These are phyloP conservation scores for Belonocnema kinseyi DNA, from an alignment of 1,140 invertebrate species.

Conservation along the genomic window DNA sequence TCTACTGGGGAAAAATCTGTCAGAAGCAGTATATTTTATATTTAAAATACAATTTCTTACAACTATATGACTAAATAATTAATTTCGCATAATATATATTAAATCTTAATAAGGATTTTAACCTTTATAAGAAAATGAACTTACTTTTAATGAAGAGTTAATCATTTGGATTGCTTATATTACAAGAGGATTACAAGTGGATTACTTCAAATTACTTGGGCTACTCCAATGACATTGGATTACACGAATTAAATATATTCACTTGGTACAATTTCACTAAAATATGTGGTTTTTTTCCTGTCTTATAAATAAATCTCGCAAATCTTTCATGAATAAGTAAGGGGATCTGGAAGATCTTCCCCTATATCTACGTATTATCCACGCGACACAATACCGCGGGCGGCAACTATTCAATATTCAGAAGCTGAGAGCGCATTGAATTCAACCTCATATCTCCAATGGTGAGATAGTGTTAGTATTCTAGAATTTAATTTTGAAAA, in stretches of 20 bases:
- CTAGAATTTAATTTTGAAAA: not conserved
- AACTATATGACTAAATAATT: too few relatives aligned
- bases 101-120: too few relatives aligned
- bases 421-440: conserved; percentile 13
- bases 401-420: conserved; percentile 1
- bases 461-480: conserved; percentile 1
- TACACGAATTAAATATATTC: not conserved
- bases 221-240: too few relatives aligned
- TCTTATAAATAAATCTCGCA: not conserved
- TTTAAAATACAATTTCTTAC: too few relatives aligned
- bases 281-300: not conserved
- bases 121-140: too few relatives aligned
- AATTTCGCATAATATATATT: too few relatives aligned
- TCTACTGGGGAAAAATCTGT: too few relatives aligned
- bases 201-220: too few relatives aligned
- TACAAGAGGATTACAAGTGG: too few relatives aligned
- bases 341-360: conserved; percentile 8
- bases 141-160: too few relatives aligned
- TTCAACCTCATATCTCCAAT: conserved; percentile 8
- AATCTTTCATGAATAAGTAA: conserved; percentile 16
- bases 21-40: too few relatives aligned
- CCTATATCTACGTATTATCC: conserved; percentile 19
- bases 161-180: too few relatives aligned
- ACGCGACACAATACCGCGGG: conserved; percentile 23
- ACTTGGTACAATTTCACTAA: not conserved